These are phyloP conservation scores for Marisa cornuarietis DNA, from an alignment of 1,140 invertebrate genomes.

Conservation along the genomic window DNA sequence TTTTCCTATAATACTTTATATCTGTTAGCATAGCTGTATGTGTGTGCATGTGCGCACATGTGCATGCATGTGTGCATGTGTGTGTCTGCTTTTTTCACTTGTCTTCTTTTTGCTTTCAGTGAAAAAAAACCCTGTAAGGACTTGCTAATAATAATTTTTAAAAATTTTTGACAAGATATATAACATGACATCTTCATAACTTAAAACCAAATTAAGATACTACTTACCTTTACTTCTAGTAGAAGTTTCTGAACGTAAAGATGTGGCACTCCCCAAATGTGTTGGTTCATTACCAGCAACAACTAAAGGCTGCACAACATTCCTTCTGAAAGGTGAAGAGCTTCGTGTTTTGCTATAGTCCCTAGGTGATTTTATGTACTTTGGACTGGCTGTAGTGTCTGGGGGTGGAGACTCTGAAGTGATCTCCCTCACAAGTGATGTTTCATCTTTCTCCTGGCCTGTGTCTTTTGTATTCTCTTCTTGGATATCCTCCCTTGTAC, in stretches of 20 bases:
- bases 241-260: slow-evolving; percentile 10
- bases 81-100: too few species aligned
- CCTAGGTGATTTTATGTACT: slow-evolving; percentile 5
- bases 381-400: slow-evolving; percentile 6
- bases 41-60: too few species aligned
- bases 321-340: slow-evolving; percentile 20
- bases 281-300: background rate
- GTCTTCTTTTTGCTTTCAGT: too few species aligned
- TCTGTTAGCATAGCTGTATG: too few species aligned
- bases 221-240: too few species aligned
- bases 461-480: slow-evolving; percentile 24
- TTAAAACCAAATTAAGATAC: too few species aligned
- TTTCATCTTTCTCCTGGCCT: slow-evolving; percentile 18
- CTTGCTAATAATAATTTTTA: too few species aligned
- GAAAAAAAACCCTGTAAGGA: too few species aligned
- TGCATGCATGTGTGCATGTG: too few species aligned
- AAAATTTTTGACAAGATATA: too few species aligned
- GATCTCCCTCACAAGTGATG: background rate
- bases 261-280: slow-evolving; percentile 11
- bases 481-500: background rate
- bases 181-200: too few species aligned
- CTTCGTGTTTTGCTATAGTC: slow-evolving; percentile 17
- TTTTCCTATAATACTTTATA: too few species aligned
- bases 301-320: slow-evolving; percentile 16
- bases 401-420: background rate